These are phyloP conservation scores for Peromyscus attwateri DNA, from an alignment of 2,797 vertebrate species.

Conservation along the genomic window DNA sequence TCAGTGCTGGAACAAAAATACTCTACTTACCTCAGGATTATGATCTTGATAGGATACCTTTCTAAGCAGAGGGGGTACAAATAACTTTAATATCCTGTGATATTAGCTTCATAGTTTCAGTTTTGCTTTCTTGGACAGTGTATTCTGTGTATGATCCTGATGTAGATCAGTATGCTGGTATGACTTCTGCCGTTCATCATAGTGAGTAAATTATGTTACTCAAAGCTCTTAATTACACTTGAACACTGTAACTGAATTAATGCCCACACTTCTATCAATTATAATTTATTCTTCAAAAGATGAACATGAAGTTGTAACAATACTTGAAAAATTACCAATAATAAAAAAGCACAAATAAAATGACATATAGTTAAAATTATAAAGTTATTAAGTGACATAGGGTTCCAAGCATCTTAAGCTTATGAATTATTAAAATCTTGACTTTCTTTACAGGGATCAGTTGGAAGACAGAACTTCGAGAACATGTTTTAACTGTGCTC, in stretches of 20 bases:
- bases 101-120: neutral
- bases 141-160: neutral
- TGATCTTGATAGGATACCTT: neutral
- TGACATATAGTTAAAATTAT: slow-evolving; percentile 60
- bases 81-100: neutral
- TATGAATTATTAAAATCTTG: slow-evolving; percentile 71
- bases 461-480: neutral
- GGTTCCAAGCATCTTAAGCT: slow-evolving; percentile 70
- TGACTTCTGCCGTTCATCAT: neutral
- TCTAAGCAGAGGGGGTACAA: neutral
- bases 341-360: slow-evolving; percentile 56
- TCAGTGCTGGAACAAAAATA: neutral
- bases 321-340: neutral
- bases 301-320: neutral
- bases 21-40: neutral
- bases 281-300: slow-evolving; percentile 53
- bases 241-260: slow-evolving; percentile 33
- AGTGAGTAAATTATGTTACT: slow-evolving; percentile 27
- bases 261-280: neutral
- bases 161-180: neutral
- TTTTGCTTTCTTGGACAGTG: slow-evolving; percentile 35
- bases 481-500: neutral
- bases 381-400: slow-evolving; percentile 73
- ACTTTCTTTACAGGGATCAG: neutral
- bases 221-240: slow-evolving; percentile 17